These are phyloP conservation scores for Tenthredo livida DNA, from an alignment of 2,888 invertebrate genomes.

Conservation along the genomic window DNA sequence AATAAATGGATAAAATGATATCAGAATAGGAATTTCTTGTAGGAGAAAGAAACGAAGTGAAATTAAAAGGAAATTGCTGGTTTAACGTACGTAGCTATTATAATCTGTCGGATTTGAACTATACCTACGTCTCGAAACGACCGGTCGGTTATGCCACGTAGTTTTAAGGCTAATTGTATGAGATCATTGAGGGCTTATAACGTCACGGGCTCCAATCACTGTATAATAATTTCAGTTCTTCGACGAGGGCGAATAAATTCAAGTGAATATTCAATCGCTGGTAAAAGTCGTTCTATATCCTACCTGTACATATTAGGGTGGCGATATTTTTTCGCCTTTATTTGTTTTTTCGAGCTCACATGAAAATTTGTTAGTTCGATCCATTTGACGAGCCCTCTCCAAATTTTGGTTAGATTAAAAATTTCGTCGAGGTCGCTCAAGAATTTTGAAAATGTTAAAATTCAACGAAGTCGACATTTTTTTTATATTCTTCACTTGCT, in stretches of 20 bases:
- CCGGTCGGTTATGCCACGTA: not conserved
- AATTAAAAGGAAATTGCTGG: conserved; percentile 20
- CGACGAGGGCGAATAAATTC: not conserved
- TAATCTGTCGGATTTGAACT: not conserved
- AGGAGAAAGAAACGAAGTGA: not conserved
- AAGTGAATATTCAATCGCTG: not conserved
- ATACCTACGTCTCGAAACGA: not conserved
- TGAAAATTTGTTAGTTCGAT: too few species aligned
- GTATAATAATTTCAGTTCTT: not conserved
- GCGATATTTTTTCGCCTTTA: too few species aligned
- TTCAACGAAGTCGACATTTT: too few species aligned
- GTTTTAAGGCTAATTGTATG: conserved; percentile 2
- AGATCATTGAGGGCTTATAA: not conserved
- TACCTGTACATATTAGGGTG: too few species aligned
- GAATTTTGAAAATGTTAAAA: too few species aligned
- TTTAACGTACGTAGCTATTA: not conserved
- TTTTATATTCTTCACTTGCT: too few species aligned
- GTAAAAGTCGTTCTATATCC: not conserved
- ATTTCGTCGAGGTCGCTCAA: too few species aligned
- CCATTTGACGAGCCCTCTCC: too few species aligned
- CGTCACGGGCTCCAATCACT: not conserved
- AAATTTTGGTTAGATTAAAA: too few species aligned
- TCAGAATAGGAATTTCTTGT: not conserved
- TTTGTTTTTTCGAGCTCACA: too few species aligned
- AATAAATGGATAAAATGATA: not conserved